Evolutionary conservation across 1,140 invertebrate genomes (phyloP), one percentile per base, ranked within the genome.

Genomic region (Campodea augens): DNA sequence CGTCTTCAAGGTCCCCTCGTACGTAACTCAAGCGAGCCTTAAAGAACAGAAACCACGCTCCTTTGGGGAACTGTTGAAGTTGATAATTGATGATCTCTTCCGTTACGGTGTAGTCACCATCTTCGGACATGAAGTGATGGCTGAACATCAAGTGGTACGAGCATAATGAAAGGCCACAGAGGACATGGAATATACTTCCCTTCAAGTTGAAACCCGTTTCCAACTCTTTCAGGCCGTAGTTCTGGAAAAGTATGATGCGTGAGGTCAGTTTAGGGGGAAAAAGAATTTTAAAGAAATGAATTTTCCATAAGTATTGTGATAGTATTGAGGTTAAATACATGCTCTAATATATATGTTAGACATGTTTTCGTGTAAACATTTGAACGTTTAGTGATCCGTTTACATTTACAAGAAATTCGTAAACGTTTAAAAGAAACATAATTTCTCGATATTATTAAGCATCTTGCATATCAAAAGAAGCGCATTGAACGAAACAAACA

Each of bases 11-110:
- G 59, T 86, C 74, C 2, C 86, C 87, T 45, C 73, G 73, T 49
- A 90, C 74, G 50, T 91, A 73, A 56, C 89, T 77, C 25, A 90
- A 60, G 22, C 90, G 70, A 0, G 78, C 90, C 62, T 83, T 81
- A 59, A 93, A 89, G 60, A 93, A 91, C 5, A 93, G 65, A 59
- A 93, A 92, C 73, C 90, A 85, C 0, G 88, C 83, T 40, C 91
- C 87, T 51, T 88, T 70, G 29, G 82, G 82, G 60, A 81, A 82
- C 27, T 72, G 57, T 61, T 74, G 57, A 7, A 58, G 59, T 59
- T 86, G 75, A 19, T 74, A 71, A 1, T 72, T 59, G 1, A 93
- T 62, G 5, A 89, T 76, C 52, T 71, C 66, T 44, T 83, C 70
- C 44, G 81, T 82, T 50, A 81, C 69, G 1, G 72, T 63, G 13